Base-by-base conservation (phyloP, 2,797 vertebrate genomes). In the Bufotes viridis region DNA sequence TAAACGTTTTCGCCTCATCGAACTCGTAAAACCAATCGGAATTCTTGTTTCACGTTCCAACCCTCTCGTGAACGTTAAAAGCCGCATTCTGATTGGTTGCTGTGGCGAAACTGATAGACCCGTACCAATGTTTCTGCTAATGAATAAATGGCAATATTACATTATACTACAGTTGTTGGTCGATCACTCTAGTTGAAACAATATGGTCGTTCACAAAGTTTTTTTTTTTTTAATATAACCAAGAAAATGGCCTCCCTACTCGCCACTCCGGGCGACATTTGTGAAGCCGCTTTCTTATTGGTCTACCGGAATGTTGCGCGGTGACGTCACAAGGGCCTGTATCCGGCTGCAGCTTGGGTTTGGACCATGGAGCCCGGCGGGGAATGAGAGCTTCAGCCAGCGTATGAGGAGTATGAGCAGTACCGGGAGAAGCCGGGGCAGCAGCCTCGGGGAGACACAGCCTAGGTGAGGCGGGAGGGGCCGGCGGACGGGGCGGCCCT, bases 341-440 rank as follows among this genome's bases (percentile, higher is more conserved):
- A 86, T 69, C 60, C 69, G 61, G 55, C 49, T 1, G 22, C 22
- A 24, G 72, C 34, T 53, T 2, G 49, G 78, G 88, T 78, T 76
- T 60, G 87, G 90, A 90, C 87, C 7, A 53, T 81, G 78, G 79
- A 29, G 80, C 55, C 69, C 22, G 72, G 61, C 7, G 61, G 80
- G 53, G 84, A 12, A 2, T 49, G 29, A 18, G 26, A 17, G 2
- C 55, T 0, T 57, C 49, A 61, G 86, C 53, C 3, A 26, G 81
- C 29, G 78, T 80, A 70, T 78, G 82, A 7, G 85, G 75, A 84
- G 76, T 76, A 87, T 86, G 87, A 84, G 34, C 60, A 2, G 74
- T 9, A 9, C 63, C 10, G 29, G 53, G 63, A 72, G 75, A n/a
- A 18, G 60, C 81, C 81, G 87, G 26, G 81, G 81, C 74, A 22